A percentile compares a stretch with the other conserved stretches of the same genome.
phyloP scores from a whole-genome alignment of 1,140 invertebrate species.

The Probaryconus sp. region DNA sequence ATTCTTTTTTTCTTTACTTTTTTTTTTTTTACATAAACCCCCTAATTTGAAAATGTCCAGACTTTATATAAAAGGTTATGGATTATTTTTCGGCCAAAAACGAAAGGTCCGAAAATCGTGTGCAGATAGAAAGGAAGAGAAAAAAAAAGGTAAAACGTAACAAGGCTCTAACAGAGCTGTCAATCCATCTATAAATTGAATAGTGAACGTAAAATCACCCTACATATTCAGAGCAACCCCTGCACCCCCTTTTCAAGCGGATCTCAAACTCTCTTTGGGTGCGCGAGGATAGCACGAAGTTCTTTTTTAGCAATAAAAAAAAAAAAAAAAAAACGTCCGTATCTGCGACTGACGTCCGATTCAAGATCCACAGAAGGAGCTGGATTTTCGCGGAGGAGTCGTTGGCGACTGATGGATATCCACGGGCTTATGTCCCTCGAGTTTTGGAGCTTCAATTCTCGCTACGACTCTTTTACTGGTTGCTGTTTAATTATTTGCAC shows the following conservation, averaged over 20 bases:
- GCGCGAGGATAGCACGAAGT: slow-evolving; percentile 36
- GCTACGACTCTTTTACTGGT: slow-evolving; percentile 18
- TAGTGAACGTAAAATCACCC: slow-evolving; percentile 68
- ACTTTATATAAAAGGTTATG: no score
- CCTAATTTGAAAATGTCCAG: no score
- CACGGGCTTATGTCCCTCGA: slow-evolving; percentile 29
- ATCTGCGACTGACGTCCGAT: slow-evolving; percentile 65
- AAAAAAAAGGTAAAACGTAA: slow-evolving; percentile 60
- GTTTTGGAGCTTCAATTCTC: slow-evolving; percentile 26
- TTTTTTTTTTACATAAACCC: no score
- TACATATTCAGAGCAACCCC: slow-evolving; percentile 54
- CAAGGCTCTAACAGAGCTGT: slow-evolving; percentile 70
- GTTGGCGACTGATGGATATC: slow-evolving; percentile 51
- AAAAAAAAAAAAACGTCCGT: slow-evolving; percentile 61
- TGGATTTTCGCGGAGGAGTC: slow-evolving; percentile 40
- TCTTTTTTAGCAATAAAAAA: slow-evolving; percentile 58
- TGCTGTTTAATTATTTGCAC: slow-evolving; percentile 36
- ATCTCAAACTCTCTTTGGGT: slow-evolving; percentile 51
- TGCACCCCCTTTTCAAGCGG: slow-evolving; percentile 48
- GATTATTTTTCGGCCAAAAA: no score
- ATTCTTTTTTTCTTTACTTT: no score
- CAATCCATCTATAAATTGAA: slow-evolving; percentile 70
- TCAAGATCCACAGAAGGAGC: slow-evolving; percentile 16
- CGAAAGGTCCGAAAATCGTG: slow-evolving; percentile 44
- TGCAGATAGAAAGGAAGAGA: slow-evolving; percentile 42